Evolutionary conservation across 1,140 invertebrate genomes (phyloP), one percentile per base, ranked within the genome.

Genomic region (Parapsyche elsis): DNA sequence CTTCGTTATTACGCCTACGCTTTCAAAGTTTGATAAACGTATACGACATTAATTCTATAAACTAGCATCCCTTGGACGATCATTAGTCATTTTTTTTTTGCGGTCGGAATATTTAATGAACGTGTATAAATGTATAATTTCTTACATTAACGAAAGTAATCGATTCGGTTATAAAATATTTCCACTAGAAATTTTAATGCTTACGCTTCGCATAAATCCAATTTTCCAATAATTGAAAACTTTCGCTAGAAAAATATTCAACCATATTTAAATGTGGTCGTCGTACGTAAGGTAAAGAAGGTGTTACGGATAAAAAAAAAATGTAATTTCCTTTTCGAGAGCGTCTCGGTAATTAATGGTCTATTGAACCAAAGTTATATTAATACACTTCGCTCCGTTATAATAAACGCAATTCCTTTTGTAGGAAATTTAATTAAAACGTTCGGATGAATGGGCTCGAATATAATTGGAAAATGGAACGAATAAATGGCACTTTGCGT

Each of bases 31-130:
- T 30, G 5, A 14, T 9, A 67, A 12, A 12, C 57, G 23, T 67
- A 23, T 67, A 19, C 24, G 21, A 67, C 14, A 67, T 67, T 67
- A 64, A 64, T 64, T 64, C 21, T 64, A 16, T 19, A 64, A 64
- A 64, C 4, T 64, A 24, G 45, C 45, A n/a, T n/a, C n/a, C n/a
- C n/a, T n/a, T n/a, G n/a, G n/a, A n/a, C n/a, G n/a, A n/a, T n/a
- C n/a, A n/a, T n/a, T n/a, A n/a, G n/a, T n/a, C n/a, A n/a, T n/a
- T n/a, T n/a, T n/a, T n/a, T n/a, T n/a, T n/a, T n/a, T n/a, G n/a
- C n/a, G n/a, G n/a, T n/a, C n/a, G n/a, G n/a, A n/a, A n/a, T n/a
- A n/a, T n/a, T n/a, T n/a, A n/a, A n/a, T n/a, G n/a, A n/a, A n/a
- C n/a, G n/a, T n/a, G n/a, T n/a, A n/a, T n/a, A n/a, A n/a, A n/a